phyloP scores from a whole-genome alignment of 2,113 vertebrate genomes.

The Chloroceryle aenea region DNA sequence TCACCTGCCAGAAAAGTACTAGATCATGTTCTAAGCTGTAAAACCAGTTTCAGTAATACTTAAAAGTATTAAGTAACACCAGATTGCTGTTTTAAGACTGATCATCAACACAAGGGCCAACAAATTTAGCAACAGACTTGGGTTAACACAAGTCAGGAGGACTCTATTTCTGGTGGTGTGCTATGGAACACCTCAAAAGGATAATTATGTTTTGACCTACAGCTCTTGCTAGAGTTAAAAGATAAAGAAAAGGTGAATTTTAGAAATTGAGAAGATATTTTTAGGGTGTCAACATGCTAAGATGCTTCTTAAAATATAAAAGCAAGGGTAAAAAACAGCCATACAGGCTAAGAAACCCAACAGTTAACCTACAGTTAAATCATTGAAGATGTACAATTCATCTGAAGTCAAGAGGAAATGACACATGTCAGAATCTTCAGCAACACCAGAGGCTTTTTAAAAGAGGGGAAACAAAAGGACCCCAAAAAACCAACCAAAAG shows the following conservation, averaged over 20 bases:
- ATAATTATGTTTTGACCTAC: background rate
- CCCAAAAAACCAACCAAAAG: background rate
- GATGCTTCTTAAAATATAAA: background rate
- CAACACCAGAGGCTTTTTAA: background rate
- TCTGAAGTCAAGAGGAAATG: background rate
- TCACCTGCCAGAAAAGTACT: background rate
- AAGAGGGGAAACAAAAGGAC: background rate
- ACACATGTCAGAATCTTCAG: background rate
- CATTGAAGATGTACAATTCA: background rate
- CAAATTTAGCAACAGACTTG: background rate
- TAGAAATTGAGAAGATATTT: background rate
- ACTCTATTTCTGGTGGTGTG: background rate
- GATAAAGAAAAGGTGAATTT: background rate
- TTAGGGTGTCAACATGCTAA: background rate
- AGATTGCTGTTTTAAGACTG: background rate
- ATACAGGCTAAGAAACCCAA: background rate
- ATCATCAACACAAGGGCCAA: background rate
- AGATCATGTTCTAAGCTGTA: background rate
- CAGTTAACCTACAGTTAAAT: background rate
- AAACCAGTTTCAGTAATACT: background rate
- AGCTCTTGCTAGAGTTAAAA: background rate
- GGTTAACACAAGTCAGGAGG: background rate
- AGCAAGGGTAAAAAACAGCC: background rate
- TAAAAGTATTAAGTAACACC: background rate
- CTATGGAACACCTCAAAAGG: background rate